A percentile compares a stretch with the other conserved stretches of the same genome.
Evolutionary conservation across 2,888 invertebrate genomes (phyloP).

Genomic region (Exocentrus adspersus): DNA sequence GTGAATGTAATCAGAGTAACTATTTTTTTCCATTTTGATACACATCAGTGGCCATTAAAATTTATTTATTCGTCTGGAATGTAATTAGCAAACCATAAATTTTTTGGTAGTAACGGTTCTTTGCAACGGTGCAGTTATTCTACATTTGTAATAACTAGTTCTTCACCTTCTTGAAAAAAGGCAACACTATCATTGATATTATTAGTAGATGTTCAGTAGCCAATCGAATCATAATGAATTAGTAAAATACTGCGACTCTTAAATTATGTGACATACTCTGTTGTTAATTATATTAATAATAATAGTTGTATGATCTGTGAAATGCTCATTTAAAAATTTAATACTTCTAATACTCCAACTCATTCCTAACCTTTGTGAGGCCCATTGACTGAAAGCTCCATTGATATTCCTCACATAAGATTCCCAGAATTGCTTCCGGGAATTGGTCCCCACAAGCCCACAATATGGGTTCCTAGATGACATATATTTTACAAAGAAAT

Average conservation of each 20-base stretch:
- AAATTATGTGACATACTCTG: too few species aligned
- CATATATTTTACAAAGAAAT: too few species aligned
- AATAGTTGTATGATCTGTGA: too few species aligned
- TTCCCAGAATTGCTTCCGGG: too few species aligned
- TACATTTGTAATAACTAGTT: slow-evolving; percentile 4
- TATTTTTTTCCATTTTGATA: slow-evolving; percentile 29
- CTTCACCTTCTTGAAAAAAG: neutral
- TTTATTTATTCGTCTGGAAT: slow-evolving; percentile 30
- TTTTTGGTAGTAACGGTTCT: slow-evolving; percentile 38
- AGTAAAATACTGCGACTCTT: neutral
- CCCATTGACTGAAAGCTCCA: too few species aligned
- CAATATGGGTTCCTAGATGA: too few species aligned
- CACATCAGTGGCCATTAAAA: slow-evolving; percentile 38
- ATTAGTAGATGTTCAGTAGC: neutral
- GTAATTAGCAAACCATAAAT: slow-evolving; percentile 43
- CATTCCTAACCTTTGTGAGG: too few species aligned
- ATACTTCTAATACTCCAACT: too few species aligned
- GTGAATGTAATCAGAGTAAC: neutral
- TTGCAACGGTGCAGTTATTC: slow-evolving; percentile 32
- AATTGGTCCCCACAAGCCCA: too few species aligned
- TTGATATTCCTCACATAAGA: too few species aligned
- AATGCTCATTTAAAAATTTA: too few species aligned
- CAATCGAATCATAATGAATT: neutral
- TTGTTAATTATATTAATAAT: too few species aligned
- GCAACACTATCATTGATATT: neutral